Conservation (phyloP, 2,797 vertebrate genomes). For the Sylvia borin region DNA sequence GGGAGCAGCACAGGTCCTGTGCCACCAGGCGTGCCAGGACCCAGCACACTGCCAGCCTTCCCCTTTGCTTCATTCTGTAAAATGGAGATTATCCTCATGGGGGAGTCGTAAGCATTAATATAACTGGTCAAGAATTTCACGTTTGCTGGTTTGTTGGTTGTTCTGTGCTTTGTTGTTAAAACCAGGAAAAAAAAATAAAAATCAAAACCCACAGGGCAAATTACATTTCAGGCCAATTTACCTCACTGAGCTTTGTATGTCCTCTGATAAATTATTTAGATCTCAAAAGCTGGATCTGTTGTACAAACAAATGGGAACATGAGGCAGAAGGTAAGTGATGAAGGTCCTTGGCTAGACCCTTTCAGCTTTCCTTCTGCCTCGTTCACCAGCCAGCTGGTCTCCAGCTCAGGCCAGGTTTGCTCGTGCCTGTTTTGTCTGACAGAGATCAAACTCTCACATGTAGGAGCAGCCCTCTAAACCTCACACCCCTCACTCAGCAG, state of each 20-base stretch:
- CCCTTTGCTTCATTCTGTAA: not conserved
- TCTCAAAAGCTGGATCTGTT: not conserved
- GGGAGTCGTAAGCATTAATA: slow-evolving; percentile 6
- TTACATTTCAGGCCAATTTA: not conserved
- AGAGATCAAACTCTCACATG: not conserved
- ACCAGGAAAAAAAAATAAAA: not conserved
- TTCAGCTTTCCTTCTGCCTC: not conserved
- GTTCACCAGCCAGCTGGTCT: not conserved
- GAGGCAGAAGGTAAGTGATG: not conserved
- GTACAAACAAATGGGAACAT: not conserved
- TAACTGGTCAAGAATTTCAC: not conserved
- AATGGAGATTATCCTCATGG: slow-evolving; percentile 13
- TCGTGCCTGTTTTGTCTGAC: not conserved
- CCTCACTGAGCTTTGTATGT: not conserved
- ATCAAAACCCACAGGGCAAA: not conserved
- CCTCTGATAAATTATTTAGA: not conserved
- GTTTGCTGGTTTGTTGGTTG: not conserved
- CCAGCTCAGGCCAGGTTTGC: not conserved
- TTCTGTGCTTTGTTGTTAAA: not conserved
- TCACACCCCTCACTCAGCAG: not conserved
- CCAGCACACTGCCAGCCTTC: not conserved
- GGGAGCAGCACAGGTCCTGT: not conserved
- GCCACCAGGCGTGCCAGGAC: not conserved
- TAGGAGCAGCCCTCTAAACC: not conserved
- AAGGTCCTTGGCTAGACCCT: not conserved